Evolutionary conservation across 1,140 invertebrate genomes (phyloP), one percentile per base, ranked within the genome.

Genomic region (Ceratina japonica): DNA sequence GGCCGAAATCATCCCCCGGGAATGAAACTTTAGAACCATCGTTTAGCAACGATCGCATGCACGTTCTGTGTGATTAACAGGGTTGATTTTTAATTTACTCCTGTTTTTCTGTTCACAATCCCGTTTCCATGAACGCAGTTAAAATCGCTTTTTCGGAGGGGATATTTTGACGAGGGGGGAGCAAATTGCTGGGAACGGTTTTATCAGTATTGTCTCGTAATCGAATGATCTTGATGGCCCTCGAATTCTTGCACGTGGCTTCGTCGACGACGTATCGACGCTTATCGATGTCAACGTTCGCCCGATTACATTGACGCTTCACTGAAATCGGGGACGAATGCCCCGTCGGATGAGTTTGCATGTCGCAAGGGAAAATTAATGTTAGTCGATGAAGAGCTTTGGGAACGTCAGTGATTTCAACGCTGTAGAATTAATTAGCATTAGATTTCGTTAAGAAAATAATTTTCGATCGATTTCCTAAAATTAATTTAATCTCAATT

Each of bases 211-310:
- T 31, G 74, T 77, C 37, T 63, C 10, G 68, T 70, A 66, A 74
- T 80, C 71, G 44, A n/a, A 20, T 24, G 59, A 75, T 84, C 59
- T 75, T 62, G 75, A 72, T 72, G 51, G 3, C 54, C 27, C 61
- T 75, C 66, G 68, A 77, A 82, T 82, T 82, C 61, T 82, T 80
- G 49, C 70, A 82, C 76, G 73, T 85, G 76, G 52, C 61, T 71
- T 72, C 64, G 20, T 20, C 22, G 68, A 73, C 37, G 31, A 61
- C 58, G 37, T 74, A 66, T 77, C 64, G 37, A 44, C 37, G 18
- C 58, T 70, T 84, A 85, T 85, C 70, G 24, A 58, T 8, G 52
- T 5, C 5, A 27, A 22, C 72, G 52, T 61, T n/a, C 54, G 59
- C 7, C 69, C 31, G 4, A 59, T 52, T 83, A 76, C 37, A 10